Evolutionary conservation across 2,797 vertebrate species (phyloP), one percentile per base, ranked within the genome.

Genomic region (Limnodromus scolopaceus): DNA sequence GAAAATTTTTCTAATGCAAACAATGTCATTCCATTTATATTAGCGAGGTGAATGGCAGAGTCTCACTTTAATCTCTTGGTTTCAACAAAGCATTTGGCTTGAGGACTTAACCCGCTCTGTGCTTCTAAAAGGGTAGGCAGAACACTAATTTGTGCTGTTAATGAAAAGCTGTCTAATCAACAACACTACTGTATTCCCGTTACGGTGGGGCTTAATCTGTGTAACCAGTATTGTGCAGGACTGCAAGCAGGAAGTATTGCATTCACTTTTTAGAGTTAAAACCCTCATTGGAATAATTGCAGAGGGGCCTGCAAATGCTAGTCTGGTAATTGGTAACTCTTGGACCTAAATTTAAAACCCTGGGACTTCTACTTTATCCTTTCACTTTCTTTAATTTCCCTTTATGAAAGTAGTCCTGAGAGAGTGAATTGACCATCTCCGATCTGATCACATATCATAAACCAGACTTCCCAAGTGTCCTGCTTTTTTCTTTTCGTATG

Each of bases 401-500:
- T 69, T 53, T 78, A 36, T 91, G 83, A 81, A 92, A 86, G 51
- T 60, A 36, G 66, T 85, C 76, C 71, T 15, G 41, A 84, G 60
- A 55, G 77, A 66, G 54, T 46, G 93, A 94, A 85, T 57, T 61
- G 92, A 55, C 89, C 96, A 68, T 71, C 89, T 96, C 86, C 24
- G 61, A 53, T 89, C 79, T 51, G 89, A 61, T 91, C 41, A 66
- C 84, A 48, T 96, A 83, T 93, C 96, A 65, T 87, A 84, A 94
- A 94, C 74, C 65, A 92, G 70, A 96, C 92, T 96, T 96, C 96
- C 96, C 89, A 97, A 97, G 97, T 97, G 97, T 97, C 97, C 96
- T 98, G 96, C 93, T 87, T 97, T 97, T 96, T 94, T 89, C 89
- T 89, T 97, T 95, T 81, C 81, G 43, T 81, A 28, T 63, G 69